phyloP scores from a whole-genome alignment of 2,113 vertebrate species.

The Poeciliopsis occidentalis region DNA sequence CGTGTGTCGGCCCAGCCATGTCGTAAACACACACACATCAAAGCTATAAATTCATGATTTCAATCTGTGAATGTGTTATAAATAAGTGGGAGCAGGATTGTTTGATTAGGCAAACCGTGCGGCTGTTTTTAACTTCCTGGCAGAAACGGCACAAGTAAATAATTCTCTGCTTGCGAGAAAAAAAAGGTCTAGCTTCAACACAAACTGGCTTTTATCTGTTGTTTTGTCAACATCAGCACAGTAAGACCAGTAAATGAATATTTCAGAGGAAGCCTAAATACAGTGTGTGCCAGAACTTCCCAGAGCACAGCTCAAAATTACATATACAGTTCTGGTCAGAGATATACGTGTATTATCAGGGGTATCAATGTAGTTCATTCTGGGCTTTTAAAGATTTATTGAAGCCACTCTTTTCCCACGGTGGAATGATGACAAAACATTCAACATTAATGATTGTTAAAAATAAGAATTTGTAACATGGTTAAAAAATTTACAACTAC shows the following conservation, averaged over 20 bases:
- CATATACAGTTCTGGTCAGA: background rate
- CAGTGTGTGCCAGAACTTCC: background rate
- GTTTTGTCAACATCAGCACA: constrained; percentile 38
- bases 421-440: background rate
- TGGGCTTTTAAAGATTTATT: background rate
- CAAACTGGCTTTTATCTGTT: constrained; percentile 28
- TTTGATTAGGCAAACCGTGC: constrained; percentile 45
- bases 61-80: constrained; percentile 46
- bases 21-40: constrained; percentile 15
- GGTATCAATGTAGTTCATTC: background rate
- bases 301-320: background rate
- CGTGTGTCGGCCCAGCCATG: constrained; percentile 21
- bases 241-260: constrained; percentile 35
- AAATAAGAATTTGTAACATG: background rate
- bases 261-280: constrained; percentile 27
- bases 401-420: background rate
- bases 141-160: constrained; percentile 42
- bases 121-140: constrained; percentile 52
- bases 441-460: background rate
- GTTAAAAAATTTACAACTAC: too few species aligned
- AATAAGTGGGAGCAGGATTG: constrained; percentile 30
- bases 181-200: constrained; percentile 52
- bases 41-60: constrained; percentile 34
- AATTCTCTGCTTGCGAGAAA: constrained; percentile 33
- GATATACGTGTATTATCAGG: background rate